Base-by-base conservation (phyloP, 1,140 invertebrate species). In the Achroia grisella region DNA sequence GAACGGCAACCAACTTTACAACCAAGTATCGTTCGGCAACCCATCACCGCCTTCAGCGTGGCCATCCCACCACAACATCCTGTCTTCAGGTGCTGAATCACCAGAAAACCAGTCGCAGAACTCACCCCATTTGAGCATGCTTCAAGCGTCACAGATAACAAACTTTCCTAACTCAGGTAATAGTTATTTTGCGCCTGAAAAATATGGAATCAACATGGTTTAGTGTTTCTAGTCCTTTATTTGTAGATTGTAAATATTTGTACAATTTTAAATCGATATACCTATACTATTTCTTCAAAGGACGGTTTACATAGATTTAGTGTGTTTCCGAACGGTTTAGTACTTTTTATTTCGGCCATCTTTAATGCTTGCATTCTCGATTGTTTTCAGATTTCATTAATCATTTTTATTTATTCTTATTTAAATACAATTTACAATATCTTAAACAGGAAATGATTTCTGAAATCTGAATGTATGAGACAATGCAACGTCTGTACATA, bases 201-300 rank as follows among this genome's bases (percentile, higher is more conserved):
- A 87, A 36, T 87, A 87, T 49, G 86, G 86, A 10, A 86, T 87
- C 28, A 87, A 87, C 68, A 86, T 87, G 86, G 86, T 86, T 39
- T 86, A 86, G 78, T 85, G 44, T 45, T 54, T 77, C 74, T 83
- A 77, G 74, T 83, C 74, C 50, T 56, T 61, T 42, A 44, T 42
- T 68, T 62, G 62, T 59, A 67, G 64, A 58, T 68, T 74, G 62
- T 72, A 69, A 52, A 64, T 67, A 63, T 48, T 31, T 61, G 46
- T 63, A 36, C 37, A 55, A 9, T 34, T 15, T 13, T 28, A 23
- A 23, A 23, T 23, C 17, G 17, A 23, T 23, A 23, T 33, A 33
- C 4, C 3, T 33, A 11, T 2, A 4, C 13, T 33, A 10, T 13
- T 35, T 14, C 1, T 33, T 27, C 17, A 11, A 3, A 35, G 39